Evolutionary conservation across 2,113 vertebrate genomes (phyloP).

Genomic region (Caracal caracal): DNA sequence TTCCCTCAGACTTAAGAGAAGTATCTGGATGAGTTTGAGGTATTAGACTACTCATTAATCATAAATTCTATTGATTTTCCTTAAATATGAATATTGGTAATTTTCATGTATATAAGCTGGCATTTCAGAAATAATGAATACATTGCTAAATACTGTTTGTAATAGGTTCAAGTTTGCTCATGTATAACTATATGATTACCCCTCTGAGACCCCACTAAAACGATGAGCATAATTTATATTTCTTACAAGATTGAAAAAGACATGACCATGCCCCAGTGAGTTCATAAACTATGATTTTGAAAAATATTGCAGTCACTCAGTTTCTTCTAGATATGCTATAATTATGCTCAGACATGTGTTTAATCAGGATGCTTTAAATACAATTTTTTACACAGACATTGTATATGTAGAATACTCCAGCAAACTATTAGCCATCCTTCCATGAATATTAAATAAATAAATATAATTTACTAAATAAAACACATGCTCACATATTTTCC

Average conservation of each 20-base stretch:
- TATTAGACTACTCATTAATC: neutral
- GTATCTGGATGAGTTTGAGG: neutral
- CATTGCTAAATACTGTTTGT: neutral
- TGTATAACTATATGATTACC: neutral
- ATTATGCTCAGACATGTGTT: neutral
- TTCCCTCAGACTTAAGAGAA: slow-evolving; percentile 23
- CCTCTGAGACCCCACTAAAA: neutral
- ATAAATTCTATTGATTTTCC: neutral
- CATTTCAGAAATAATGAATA: slow-evolving; percentile 50
- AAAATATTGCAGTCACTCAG: neutral
- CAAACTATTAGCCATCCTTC: neutral
- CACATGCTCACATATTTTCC: neutral
- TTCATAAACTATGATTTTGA: slow-evolving; percentile 1
- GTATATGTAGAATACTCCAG: neutral
- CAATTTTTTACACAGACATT: neutral
- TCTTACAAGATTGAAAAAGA: neutral
- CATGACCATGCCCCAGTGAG: neutral
- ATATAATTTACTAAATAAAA: neutral
- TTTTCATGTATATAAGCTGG: neutral
- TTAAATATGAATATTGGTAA: neutral
- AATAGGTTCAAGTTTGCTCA: neutral
- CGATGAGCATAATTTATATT: neutral
- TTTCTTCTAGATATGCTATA: neutral
- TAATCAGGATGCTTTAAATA: neutral
- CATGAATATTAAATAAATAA: neutral